These are phyloP conservation scores for Hippopotamus amphibius DNA, from an alignment of 2,113 vertebrate species.

Conservation along the genomic window DNA sequence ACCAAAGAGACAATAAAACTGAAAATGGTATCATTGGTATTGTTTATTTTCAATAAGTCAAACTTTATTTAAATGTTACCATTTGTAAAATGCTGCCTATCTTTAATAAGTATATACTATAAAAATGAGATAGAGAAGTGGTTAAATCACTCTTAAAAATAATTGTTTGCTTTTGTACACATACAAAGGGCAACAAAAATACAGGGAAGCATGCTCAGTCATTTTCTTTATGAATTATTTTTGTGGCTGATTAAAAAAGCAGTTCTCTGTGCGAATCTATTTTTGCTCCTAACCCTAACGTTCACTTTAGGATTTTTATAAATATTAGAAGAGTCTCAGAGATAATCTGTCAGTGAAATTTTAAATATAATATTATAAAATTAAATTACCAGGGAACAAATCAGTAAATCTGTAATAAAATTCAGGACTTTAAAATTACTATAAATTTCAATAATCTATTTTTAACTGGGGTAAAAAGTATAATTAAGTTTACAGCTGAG, in stretches of 20 bases:
- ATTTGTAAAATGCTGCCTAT: not conserved
- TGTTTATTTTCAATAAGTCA: slow-evolving; percentile 14
- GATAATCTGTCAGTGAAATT: slow-evolving; percentile 50
- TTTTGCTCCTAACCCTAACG: slow-evolving; percentile 51
- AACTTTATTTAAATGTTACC: not conserved
- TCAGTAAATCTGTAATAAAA: slow-evolving; percentile 42
- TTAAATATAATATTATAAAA: slow-evolving; percentile 35
- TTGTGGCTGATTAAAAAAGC: slow-evolving; percentile 1
- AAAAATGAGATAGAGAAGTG: slow-evolving; percentile 14
- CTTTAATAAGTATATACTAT: not conserved
- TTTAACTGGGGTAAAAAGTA: slow-evolving; percentile 40
- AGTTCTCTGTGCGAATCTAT: not conserved
- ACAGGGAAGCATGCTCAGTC: not conserved
- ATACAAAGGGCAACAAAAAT: slow-evolving; percentile 5
- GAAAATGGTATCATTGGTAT: not conserved
- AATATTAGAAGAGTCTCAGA: slow-evolving; percentile 24
- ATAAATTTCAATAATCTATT: slow-evolving; percentile 56
- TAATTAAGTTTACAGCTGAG: slow-evolving; percentile 46
- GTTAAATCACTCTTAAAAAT: slow-evolving; percentile 53
- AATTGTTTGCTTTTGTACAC: not conserved
- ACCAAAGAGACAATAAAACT: slow-evolving; percentile 41
- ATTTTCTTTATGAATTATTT: slow-evolving; percentile 54
- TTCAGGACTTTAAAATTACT: slow-evolving; percentile 40
- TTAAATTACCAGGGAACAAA: slow-evolving; percentile 25
- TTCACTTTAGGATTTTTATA: slow-evolving; percentile 49